phyloP scores from a whole-genome alignment of 2,888 invertebrate genomes.

The Resseliella maxima region DNA sequence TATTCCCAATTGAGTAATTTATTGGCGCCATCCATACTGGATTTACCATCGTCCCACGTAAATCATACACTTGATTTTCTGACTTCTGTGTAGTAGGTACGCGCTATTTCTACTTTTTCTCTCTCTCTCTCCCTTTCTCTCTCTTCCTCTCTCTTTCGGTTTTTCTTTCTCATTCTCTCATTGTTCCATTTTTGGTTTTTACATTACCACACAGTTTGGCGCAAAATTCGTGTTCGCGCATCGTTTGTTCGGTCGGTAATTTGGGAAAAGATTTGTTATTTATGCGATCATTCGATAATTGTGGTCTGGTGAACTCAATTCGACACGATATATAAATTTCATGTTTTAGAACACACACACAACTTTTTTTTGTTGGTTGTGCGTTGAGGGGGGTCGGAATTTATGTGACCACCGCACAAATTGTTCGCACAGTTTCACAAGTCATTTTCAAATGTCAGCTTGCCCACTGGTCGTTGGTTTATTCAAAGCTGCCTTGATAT shows the following conservation, averaged over 20 bases:
- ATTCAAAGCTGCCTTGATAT: background rate
- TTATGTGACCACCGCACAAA: background rate
- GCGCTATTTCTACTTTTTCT: background rate
- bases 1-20: slow-evolving; percentile 45
- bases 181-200: background rate
- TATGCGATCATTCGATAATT: slow-evolving; percentile 47
- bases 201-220: background rate
- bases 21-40: slow-evolving; percentile 19
- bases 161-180: background rate
- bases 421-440: background rate
- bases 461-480: background rate
- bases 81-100: background rate
- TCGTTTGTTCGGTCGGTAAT: slow-evolving; percentile 12
- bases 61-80: slow-evolving; percentile 43
- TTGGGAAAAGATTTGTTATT: slow-evolving; percentile 46
- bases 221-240: background rate
- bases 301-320: slow-evolving; percentile 10
- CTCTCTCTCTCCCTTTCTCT: background rate
- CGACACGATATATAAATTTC: slow-evolving; percentile 16
- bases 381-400: too few species aligned
- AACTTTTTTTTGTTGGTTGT: too few species aligned
- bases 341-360: too few species aligned
- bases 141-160: background rate
- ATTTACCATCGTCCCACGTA: background rate
- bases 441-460: slow-evolving; percentile 3